These are phyloP conservation scores for Todiramphus saurophagus DNA, from an alignment of 2,113 vertebrate species.

Conservation along the genomic window DNA sequence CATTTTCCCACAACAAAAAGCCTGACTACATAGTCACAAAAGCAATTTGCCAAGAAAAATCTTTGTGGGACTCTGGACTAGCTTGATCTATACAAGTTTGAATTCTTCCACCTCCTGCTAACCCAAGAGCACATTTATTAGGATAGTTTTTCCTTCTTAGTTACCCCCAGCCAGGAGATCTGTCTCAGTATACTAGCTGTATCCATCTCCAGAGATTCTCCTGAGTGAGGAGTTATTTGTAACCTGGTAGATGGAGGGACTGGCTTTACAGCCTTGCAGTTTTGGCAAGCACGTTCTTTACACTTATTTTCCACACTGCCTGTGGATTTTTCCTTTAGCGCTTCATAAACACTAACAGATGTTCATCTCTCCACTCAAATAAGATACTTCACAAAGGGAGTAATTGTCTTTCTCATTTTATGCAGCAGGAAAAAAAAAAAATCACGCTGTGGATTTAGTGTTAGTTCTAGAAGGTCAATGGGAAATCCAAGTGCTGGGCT, in stretches of 20 bases:
- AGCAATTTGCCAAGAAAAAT: background rate
- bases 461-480: background rate
- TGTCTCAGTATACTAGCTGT: background rate
- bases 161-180: background rate
- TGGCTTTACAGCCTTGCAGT: background rate
- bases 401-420: background rate
- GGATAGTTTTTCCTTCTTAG: background rate
- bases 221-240: background rate
- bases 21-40: background rate
- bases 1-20: background rate
- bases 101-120: background rate
- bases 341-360: background rate
- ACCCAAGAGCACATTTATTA: background rate
- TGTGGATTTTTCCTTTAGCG: background rate
- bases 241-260: background rate
- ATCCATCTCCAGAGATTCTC: background rate
- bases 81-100: background rate
- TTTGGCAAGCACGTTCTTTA: background rate
- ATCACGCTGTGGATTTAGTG: background rate
- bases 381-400: background rate
- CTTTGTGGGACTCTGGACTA: background rate
- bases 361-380: background rate
- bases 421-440: background rate
- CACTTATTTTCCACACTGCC: background rate
- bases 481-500: background rate